These are phyloP conservation scores for Drosophila biarmipes DNA, from an alignment of 1,140 invertebrate genomes.

Conservation along the genomic window DNA sequence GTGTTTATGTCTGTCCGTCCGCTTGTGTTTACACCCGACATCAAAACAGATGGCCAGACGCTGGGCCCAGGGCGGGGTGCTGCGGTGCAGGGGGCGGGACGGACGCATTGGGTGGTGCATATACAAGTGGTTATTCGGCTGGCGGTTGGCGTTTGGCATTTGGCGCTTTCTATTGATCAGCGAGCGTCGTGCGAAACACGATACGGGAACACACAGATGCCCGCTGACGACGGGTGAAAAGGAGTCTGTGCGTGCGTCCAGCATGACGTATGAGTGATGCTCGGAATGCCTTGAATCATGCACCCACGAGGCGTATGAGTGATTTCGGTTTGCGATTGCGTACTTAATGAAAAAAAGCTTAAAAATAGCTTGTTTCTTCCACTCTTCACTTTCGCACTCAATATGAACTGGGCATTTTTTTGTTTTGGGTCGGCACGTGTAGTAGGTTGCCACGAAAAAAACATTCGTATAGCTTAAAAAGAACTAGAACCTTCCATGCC, in stretches of 20 bases:
- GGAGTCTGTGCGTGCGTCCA: slow-evolving; percentile 36
- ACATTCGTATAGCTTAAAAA: too few species aligned
- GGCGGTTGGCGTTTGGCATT: slow-evolving; percentile 16
- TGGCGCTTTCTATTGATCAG: slow-evolving; percentile 67
- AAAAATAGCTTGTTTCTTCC: slow-evolving; percentile 1
- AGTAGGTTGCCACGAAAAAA: not conserved
- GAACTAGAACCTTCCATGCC: too few species aligned
- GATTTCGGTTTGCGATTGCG: slow-evolving; percentile 29
- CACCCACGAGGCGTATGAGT: slow-evolving; percentile 51
- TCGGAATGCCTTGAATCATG: slow-evolving; percentile 52
- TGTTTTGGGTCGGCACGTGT: not conserved
- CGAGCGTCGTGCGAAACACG: slow-evolving; percentile 46
- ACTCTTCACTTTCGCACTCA: not conserved
- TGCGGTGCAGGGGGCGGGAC: too few species aligned
- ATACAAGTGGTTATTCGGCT: slow-evolving; percentile 25
- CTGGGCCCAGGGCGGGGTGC: too few species aligned
- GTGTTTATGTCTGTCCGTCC: slow-evolving; percentile 11
- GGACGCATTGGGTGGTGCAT: slow-evolving; percentile 19
- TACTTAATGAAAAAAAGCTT: slow-evolving; percentile 12
- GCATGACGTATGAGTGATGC: slow-evolving; percentile 69
- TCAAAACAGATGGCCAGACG: slow-evolving; percentile 34
- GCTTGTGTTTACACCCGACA: slow-evolving; percentile 50
- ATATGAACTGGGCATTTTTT: not conserved
- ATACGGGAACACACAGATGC: slow-evolving; percentile 59
- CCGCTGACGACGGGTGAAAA: not conserved